Conservation (phyloP, 1,140 invertebrate genomes). For the Nomia melanderi region DNA sequence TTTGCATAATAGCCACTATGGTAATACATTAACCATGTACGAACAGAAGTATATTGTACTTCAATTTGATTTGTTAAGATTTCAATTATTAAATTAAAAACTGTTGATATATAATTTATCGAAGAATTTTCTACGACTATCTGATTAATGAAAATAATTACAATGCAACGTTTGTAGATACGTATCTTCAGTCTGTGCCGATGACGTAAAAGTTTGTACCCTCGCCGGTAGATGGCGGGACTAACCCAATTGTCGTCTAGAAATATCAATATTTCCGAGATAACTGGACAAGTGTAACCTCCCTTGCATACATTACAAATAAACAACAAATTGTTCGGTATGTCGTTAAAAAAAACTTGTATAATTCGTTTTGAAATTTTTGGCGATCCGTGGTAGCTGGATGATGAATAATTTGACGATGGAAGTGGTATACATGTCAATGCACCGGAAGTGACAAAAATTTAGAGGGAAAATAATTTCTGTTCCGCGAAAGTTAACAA, state of each 20-base stretch:
- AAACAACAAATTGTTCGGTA: not conserved
- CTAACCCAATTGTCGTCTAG: conserved; percentile 11
- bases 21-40: too few species aligned
- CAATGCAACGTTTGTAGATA: too few species aligned
- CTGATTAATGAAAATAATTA: too few species aligned
- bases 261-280: conserved; percentile 65
- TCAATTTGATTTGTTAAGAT: too few species aligned
- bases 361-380: conserved; percentile 7
- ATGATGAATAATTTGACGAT: not conserved
- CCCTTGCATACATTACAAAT: conserved; percentile 11
- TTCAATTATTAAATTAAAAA: too few species aligned
- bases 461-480: conserved; percentile 68
- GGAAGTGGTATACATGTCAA: not conserved
- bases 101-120: too few species aligned
- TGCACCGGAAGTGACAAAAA: conserved; percentile 62
- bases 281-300: conserved; percentile 53
- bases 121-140: too few species aligned
- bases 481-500: conserved; percentile 41
- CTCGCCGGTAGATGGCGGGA: conserved; percentile 36
- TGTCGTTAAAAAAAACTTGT: not conserved
- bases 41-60: too few species aligned
- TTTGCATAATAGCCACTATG: too few species aligned
- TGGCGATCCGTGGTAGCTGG: not conserved
- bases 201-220: too few species aligned
- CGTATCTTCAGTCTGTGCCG: too few species aligned